Evolutionary conservation across 2,888 invertebrate species (phyloP).

Genomic region (Agonum fuliginosum): DNA sequence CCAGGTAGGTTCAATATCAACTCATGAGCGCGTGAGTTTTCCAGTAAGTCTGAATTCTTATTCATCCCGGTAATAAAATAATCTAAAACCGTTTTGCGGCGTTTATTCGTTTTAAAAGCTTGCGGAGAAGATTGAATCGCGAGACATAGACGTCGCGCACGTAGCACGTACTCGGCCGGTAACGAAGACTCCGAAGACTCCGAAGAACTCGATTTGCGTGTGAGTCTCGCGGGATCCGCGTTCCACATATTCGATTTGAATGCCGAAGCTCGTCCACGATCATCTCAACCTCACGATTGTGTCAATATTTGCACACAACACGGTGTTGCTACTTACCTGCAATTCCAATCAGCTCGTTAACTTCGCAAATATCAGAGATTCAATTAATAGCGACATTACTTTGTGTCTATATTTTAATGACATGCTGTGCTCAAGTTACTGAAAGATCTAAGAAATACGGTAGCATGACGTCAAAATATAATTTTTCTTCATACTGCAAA

Average conservation of each 20-base stretch:
- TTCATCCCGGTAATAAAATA: constrained; percentile 12
- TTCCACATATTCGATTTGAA: constrained; percentile 58
- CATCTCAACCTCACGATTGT: constrained; percentile 28
- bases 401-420: no score
- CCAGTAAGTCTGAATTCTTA: not conserved
- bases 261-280: constrained; percentile 38
- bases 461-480: no score
- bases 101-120: constrained; percentile 31
- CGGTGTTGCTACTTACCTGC: not conserved
- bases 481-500: no score
- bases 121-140: not conserved
- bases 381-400: no score
- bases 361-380: no score
- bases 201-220: constrained; percentile 56
- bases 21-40: not conserved
- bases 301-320: constrained; percentile 57
- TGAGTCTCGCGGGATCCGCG: constrained; percentile 7
- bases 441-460: no score
- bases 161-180: constrained; percentile 23
- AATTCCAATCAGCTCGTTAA: not conserved
- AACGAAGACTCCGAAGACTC: constrained; percentile 46
- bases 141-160: constrained; percentile 1
- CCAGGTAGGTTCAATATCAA: not conserved
- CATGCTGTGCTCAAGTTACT: no score
- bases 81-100: constrained; percentile 17